phyloP scores from a whole-genome alignment of 2,797 vertebrate genomes.

The Pogonophryne albipinna region DNA sequence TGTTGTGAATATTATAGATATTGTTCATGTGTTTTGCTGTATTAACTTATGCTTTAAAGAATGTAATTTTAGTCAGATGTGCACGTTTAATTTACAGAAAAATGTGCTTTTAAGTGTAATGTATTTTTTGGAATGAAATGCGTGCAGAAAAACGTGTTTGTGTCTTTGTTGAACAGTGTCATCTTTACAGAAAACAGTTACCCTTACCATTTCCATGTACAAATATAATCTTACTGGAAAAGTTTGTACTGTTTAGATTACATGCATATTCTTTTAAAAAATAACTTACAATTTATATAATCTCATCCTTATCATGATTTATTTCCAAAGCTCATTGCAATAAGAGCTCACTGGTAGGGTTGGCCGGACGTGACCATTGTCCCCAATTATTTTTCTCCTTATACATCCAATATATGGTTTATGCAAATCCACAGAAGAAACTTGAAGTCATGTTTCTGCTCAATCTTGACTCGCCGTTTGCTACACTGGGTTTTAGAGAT shows the following conservation, averaged over 20 bases:
- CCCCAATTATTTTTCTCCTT: too few relatives aligned
- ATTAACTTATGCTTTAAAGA: conserved; percentile 69
- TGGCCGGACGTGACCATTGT: too few relatives aligned
- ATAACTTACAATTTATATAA: too few relatives aligned
- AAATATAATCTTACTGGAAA: background rate
- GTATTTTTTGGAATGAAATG: conserved; percentile 50
- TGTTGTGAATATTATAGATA: conserved; percentile 27
- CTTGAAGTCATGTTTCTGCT: too few relatives aligned
- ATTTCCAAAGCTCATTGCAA: background rate
- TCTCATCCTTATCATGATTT: background rate
- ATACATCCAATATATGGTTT: too few relatives aligned
- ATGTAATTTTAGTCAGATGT: conserved; percentile 33
- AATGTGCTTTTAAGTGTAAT: background rate
- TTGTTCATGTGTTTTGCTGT: conserved; percentile 21
- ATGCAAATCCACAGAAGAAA: too few relatives aligned
- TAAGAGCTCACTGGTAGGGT: background rate
- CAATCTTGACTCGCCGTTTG: too few relatives aligned
- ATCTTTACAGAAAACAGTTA: too few relatives aligned
- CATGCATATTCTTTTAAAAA: too few relatives aligned
- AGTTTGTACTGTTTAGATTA: background rate
- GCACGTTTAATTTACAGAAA: background rate
- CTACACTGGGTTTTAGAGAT: too few relatives aligned
- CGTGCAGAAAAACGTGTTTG: background rate
- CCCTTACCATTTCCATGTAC: background rate
- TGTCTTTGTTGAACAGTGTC: conserved; percentile 1